A percentile compares a stretch with the other conserved stretches of the same genome.
Evolutionary conservation across 2,797 vertebrate species (phyloP).

Genomic region (Lepidocolaptes lacrymiger): DNA sequence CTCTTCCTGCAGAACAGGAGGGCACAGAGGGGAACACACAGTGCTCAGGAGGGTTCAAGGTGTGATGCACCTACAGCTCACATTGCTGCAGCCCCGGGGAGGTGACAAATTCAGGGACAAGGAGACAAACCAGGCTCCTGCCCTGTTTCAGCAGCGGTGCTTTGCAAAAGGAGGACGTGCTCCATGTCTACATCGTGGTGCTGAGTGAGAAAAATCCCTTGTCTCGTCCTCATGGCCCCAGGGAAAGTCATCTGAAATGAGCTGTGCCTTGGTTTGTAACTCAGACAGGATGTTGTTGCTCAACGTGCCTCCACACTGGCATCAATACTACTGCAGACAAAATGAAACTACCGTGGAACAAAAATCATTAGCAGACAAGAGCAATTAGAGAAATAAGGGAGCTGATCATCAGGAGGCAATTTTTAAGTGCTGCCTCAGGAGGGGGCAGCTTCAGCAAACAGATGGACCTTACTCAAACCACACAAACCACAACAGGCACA

Average conservation of each 20-base stretch:
- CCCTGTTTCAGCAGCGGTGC: accelerated
- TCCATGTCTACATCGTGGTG: accelerated
- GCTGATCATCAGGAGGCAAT: not conserved
- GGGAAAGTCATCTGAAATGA: not conserved
- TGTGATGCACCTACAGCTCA: not conserved
- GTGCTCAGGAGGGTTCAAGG: not conserved
- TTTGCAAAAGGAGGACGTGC: not conserved
- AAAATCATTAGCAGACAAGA: not conserved
- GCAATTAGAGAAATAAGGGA: not conserved
- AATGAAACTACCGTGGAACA: not conserved
- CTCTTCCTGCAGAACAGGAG: not conserved
- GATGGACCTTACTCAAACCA: not conserved
- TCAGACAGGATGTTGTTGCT: not conserved
- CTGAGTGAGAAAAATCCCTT: not conserved
- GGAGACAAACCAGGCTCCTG: not conserved
- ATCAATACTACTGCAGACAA: not conserved
- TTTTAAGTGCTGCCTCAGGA: not conserved
- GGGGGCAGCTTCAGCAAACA: not conserved
- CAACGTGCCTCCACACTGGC: not conserved
- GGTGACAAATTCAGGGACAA: not conserved
- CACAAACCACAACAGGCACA: not conserved
- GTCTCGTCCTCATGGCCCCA: not conserved
- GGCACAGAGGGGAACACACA: not conserved
- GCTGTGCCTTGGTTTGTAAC: not conserved
- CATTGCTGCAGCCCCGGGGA: not conserved